Evolutionary conservation across 92 coral and sea anemone genomes (phyloP).

Genomic region (Parazoanthus darwini): DNA sequence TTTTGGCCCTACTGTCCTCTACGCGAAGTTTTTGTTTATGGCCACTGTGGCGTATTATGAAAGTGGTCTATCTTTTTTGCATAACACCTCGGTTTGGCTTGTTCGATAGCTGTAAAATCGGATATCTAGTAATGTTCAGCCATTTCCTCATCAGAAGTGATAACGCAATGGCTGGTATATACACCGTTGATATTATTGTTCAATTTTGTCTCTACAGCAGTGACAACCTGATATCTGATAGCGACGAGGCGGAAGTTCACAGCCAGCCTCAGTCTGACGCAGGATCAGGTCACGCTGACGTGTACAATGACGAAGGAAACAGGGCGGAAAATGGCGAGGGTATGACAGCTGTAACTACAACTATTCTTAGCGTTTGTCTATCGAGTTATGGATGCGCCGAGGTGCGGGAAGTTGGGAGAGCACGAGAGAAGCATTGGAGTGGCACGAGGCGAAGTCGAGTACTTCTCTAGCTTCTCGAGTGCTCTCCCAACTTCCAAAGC

Average conservation of each 20-base stretch:
- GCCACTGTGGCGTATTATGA: too few species aligned
- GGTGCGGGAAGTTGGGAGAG: slow-evolving; percentile 67
- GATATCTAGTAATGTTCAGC: too few species aligned
- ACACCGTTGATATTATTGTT: background rate
- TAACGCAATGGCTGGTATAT: background rate
- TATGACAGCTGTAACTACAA: background rate
- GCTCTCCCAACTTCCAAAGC: too few species aligned
- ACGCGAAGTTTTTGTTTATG: too few species aligned
- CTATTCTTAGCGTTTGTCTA: background rate
- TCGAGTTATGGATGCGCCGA: too few species aligned
- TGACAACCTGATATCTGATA: slow-evolving; percentile 79
- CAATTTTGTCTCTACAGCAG: slow-evolving; percentile 32
- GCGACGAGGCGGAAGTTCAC: slow-evolving; percentile 75
- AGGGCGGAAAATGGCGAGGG: slow-evolving; percentile 69
- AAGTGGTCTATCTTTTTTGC: too few species aligned
- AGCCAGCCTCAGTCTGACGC: slow-evolving; percentile 68
- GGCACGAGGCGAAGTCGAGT: too few species aligned
- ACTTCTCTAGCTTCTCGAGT: too few species aligned
- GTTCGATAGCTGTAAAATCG: too few species aligned
- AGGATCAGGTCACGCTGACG: slow-evolving; percentile 59
- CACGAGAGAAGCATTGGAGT: background rate
- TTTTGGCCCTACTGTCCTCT: too few species aligned
- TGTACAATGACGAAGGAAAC: slow-evolving; percentile 65
- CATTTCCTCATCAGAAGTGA: background rate
- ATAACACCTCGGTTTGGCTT: too few species aligned